phyloP scores from a whole-genome alignment of 1,140 invertebrate genomes.

The Holcopasites calliopsidis region DNA sequence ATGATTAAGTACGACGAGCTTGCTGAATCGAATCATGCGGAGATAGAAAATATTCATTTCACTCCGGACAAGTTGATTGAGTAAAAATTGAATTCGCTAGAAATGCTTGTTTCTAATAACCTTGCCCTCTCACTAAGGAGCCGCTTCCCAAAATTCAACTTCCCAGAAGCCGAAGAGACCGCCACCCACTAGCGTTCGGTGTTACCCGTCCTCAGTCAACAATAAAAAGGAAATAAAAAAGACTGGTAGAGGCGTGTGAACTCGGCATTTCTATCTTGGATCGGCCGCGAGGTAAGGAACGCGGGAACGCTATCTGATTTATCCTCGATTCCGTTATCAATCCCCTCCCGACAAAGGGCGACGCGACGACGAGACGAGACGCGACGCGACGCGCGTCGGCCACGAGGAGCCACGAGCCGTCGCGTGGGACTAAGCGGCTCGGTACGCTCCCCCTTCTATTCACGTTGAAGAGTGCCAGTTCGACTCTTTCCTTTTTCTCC shows the following conservation, averaged over 20 bases:
- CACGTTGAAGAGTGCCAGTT: conserved; percentile 20
- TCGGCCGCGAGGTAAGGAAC: not conserved
- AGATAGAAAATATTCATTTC: no score
- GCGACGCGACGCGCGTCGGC: conserved; percentile 67
- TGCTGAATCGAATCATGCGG: no score
- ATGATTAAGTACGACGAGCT: not conserved
- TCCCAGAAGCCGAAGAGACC: not conserved
- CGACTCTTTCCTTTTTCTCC: conserved; percentile 20
- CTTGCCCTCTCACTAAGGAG: not conserved
- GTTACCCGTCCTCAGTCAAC: no score
- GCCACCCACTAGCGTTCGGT: no score
- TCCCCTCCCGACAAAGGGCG: conserved; percentile 48
- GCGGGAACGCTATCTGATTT: conserved; percentile 1
- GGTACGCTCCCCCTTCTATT: conserved; percentile 38
- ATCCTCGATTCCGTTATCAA: conserved; percentile 38
- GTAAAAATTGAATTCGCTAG: no score
- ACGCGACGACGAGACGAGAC: conserved; percentile 57
- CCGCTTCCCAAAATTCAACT: not conserved
- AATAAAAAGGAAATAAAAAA: no score
- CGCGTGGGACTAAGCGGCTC: conserved; percentile 73
- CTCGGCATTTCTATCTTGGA: no score
- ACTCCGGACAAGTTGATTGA: no score
- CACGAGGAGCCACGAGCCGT: conserved; percentile 74
- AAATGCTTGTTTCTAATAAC: no score
- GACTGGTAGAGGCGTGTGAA: no score